Percentiles rank a stretch among this genome's conserved stretches.
phyloP scores from a whole-genome alignment of 2,797 vertebrate species.

The Mormyrops attenuatus region DNA sequence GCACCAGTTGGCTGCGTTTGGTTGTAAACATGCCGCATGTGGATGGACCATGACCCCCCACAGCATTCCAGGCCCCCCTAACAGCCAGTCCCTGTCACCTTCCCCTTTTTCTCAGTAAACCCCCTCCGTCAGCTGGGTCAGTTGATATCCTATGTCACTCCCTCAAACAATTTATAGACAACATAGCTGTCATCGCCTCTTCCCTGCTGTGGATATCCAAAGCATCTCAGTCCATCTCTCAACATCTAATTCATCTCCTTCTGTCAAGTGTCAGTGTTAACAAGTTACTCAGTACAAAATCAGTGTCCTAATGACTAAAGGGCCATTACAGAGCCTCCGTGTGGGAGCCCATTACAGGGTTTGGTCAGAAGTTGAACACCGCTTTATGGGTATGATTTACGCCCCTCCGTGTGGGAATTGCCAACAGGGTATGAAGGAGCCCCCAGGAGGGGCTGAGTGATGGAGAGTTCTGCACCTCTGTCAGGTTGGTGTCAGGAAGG shows the following conservation, averaged over 20 bases:
- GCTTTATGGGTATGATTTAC: not conserved
- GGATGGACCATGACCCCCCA: not conserved
- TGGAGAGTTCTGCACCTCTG: not conserved
- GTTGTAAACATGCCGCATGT: not conserved
- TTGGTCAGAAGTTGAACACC: not conserved
- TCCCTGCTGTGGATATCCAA: not conserved
- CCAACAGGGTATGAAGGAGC: not conserved
- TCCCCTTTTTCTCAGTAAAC: constrained; percentile 10
- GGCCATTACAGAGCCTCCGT: not conserved
- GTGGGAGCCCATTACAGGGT: not conserved
- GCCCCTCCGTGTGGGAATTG: not conserved
- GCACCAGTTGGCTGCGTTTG: not conserved
- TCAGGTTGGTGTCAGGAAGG: not conserved
- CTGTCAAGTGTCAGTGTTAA: constrained; percentile 7
- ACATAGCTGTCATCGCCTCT: constrained; percentile 26
- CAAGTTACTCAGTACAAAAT: constrained; percentile 11
- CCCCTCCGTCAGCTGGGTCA: constrained; percentile 22
- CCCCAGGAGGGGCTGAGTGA: not conserved
- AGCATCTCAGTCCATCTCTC: not conserved
- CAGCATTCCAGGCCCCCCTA: not conserved
- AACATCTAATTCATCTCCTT: constrained; percentile 4
- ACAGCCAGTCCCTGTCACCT: constrained; percentile 9
- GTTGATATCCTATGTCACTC: constrained; percentile 31
- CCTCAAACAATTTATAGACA: constrained; percentile 25
- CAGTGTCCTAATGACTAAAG: not conserved